Conservation (phyloP, 1,140 invertebrate genomes). For the Pogonomyrmex barbatus region DNA sequence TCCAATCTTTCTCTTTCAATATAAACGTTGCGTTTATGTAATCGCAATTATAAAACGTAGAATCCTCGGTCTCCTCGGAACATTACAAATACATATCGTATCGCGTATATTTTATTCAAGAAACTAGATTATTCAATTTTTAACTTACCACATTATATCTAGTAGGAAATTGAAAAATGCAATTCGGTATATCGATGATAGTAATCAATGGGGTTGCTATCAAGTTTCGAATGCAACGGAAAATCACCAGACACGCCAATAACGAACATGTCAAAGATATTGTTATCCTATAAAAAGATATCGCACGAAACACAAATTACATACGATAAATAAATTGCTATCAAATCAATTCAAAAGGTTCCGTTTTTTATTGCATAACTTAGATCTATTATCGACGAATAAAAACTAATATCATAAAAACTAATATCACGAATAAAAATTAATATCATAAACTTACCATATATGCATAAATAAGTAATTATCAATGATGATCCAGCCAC, state of each 20-base stretch:
- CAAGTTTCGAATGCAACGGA: constrained; percentile 87
- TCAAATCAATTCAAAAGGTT: not conserved
- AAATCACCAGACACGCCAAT: constrained; percentile 66
- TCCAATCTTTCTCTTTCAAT: too few species aligned
- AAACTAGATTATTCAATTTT: not conserved
- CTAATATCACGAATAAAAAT: too few species aligned
- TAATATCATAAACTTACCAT: constrained; percentile 14
- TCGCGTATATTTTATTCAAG: not conserved
- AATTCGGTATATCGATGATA: constrained; percentile 86
- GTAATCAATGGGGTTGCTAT: constrained; percentile 88
- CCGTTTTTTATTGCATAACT: too few species aligned
- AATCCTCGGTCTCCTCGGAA: not conserved
- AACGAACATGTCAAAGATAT: constrained; percentile 39
- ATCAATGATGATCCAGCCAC: constrained; percentile 87
- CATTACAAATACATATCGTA: not conserved
- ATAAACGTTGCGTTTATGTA: too few species aligned
- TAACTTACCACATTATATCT: constrained; percentile 84
- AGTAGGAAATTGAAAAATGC: constrained; percentile 88
- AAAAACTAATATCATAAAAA: too few species aligned
- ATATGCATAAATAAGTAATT: constrained; percentile 9
- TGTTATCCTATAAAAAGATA: constrained; percentile 65
- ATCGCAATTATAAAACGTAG: not conserved
- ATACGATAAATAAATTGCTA: not conserved
- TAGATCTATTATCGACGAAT: too few species aligned
- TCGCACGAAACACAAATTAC: not conserved